These are phyloP conservation scores for Ginglymostoma cirratum DNA, from an alignment of 2,113 vertebrate genomes.

Conservation along the genomic window DNA sequence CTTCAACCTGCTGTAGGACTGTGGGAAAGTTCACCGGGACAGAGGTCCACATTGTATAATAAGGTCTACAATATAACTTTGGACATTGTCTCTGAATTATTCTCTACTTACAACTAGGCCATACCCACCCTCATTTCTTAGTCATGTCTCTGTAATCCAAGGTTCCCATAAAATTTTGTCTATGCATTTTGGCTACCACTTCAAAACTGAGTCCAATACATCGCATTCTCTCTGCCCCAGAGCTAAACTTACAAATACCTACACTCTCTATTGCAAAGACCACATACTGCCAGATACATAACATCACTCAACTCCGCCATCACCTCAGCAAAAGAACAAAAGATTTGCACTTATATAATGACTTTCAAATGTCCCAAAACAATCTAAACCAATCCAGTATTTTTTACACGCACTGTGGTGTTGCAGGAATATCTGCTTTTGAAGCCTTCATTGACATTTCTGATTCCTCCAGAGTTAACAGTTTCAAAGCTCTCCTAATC, in stretches of 20 bases:
- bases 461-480: no score
- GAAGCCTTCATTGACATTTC: not conserved
- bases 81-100: not conserved
- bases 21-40: no score
- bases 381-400: not conserved
- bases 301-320: not conserved
- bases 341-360: not conserved
- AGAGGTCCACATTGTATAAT: no score
- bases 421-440: not conserved
- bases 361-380: not conserved
- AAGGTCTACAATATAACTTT: not conserved
- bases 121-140: not conserved
- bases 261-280: not conserved
- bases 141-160: not conserved
- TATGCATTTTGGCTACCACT: not conserved
- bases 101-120: not conserved
- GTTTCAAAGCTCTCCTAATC: not conserved
- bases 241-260: not conserved
- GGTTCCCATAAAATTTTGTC: not conserved
- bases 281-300: not conserved
- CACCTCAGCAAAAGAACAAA: not conserved
- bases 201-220: not conserved
- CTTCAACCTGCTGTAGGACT: not conserved
- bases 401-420: not conserved
- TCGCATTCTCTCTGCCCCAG: not conserved